phyloP scores from a whole-genome alignment of 2,113 vertebrate species.

The Mionectes macconnelli region DNA sequence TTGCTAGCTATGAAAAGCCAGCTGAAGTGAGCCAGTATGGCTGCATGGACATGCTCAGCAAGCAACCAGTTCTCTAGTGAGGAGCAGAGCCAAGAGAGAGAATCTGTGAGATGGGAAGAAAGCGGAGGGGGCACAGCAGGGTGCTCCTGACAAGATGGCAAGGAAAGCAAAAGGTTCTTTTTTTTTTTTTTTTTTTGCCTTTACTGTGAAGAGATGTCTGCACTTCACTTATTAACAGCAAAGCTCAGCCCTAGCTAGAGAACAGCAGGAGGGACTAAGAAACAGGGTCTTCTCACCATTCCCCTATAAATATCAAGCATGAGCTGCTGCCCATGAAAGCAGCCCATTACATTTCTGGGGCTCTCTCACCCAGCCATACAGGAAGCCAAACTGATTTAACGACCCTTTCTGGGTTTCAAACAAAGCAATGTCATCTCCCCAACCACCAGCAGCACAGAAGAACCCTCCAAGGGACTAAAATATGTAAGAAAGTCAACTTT shows the following conservation, averaged over 20 bases:
- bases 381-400: not conserved
- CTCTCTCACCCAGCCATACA: not conserved
- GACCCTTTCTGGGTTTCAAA: not conserved
- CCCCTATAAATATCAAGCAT: slow-evolving; percentile 10
- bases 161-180: slow-evolving; percentile 6
- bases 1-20: not conserved
- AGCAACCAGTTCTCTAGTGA: not conserved
- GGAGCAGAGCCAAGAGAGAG: not conserved
- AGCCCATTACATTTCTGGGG: not conserved
- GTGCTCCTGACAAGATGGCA: slow-evolving; percentile 21
- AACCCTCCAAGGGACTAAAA: not conserved
- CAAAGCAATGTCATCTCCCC: not conserved
- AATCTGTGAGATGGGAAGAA: slow-evolving; percentile 20
- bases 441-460: not conserved
- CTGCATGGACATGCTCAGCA: not conserved
- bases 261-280: slow-evolving; percentile 44
- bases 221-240: slow-evolving; percentile 33
- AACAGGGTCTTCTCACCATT: not conserved
- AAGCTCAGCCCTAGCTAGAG: slow-evolving; percentile 15
- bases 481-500: not conserved
- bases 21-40: not conserved
- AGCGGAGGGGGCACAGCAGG: slow-evolving; percentile 2
- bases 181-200: not conserved
- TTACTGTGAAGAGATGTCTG: slow-evolving; percentile 22
- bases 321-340: not conserved